phyloP scores from a whole-genome alignment of 2,888 invertebrate genomes.

The Ecdyonurus torrentis region DNA sequence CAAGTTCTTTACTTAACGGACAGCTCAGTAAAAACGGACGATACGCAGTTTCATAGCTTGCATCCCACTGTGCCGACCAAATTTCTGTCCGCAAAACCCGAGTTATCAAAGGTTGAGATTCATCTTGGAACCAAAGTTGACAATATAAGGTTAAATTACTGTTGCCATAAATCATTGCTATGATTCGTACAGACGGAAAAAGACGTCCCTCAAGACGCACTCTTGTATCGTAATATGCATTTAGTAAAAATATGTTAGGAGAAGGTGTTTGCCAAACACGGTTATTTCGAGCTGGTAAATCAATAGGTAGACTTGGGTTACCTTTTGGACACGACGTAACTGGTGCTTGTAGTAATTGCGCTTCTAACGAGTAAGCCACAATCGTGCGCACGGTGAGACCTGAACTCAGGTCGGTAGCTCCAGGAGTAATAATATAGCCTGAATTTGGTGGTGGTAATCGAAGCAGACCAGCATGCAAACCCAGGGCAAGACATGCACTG shows the following conservation, averaged over 20 bases:
- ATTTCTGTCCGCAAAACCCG: slow-evolving; percentile 40
- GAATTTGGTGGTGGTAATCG: background rate
- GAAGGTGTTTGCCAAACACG: slow-evolving; percentile 10
- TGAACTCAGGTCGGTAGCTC: background rate
- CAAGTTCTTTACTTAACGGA: slow-evolving; percentile 33
- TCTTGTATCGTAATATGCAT: slow-evolving; percentile 37
- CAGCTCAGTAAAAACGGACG: slow-evolving; percentile 46
- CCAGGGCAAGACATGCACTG: background rate
- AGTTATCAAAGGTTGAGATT: slow-evolving; percentile 33
- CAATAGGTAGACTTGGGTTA: slow-evolving; percentile 8
- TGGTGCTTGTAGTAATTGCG: slow-evolving; percentile 35
- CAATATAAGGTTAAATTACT: slow-evolving; percentile 32
- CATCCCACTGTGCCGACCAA: slow-evolving; percentile 45
- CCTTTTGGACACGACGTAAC: slow-evolving; percentile 26
- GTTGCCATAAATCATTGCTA: slow-evolving; percentile 23
- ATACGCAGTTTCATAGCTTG: slow-evolving; percentile 19
- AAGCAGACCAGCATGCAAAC: background rate
- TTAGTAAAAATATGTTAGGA: slow-evolving; percentile 30
- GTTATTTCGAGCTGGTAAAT: slow-evolving; percentile 5
- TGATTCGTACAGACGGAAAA: slow-evolving; percentile 23
- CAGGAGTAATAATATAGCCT: background rate
- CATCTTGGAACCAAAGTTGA: slow-evolving; percentile 32
- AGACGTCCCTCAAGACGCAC: slow-evolving; percentile 26
- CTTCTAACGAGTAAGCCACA: slow-evolving; percentile 40
- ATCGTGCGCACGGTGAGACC: slow-evolving; percentile 25